These are phyloP conservation scores for Eubucco bourcierii DNA, from an alignment of 2,113 vertebrate genomes.

Conservation along the genomic window DNA sequence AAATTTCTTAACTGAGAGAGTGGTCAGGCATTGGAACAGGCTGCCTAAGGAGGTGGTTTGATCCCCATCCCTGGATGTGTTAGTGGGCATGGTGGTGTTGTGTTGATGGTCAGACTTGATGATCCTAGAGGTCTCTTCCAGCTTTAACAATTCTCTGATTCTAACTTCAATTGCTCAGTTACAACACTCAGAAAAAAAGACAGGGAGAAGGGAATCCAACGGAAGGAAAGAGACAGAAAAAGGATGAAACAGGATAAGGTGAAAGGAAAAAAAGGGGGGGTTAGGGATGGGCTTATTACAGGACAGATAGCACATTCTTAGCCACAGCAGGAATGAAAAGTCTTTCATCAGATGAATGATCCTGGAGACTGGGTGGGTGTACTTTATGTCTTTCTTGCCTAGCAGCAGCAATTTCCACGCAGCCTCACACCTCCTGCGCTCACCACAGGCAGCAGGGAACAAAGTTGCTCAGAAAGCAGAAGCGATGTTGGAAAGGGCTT, in stretches of 20 bases:
- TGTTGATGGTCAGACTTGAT: too few relatives aligned
- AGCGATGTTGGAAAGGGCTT: not conserved
- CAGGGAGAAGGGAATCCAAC: not conserved
- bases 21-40: too few relatives aligned
- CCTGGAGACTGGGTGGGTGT: slow-evolving; percentile 10
- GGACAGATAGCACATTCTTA: slow-evolving; percentile 29
- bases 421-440: slow-evolving; percentile 6
- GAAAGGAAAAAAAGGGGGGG: not conserved
- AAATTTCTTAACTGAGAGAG: too few relatives aligned
- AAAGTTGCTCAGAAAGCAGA: not conserved
- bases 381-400: slow-evolving; percentile 13
- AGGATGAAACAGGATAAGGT: not conserved
- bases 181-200: not conserved
- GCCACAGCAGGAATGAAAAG: not conserved
- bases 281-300: not conserved
- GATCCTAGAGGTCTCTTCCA: too few relatives aligned
- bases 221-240: not conserved
- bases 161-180: not conserved
- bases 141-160: not conserved
- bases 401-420: slow-evolving; percentile 2
- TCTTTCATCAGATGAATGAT: slow-evolving; percentile 8
- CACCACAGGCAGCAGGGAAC: slow-evolving; percentile 1
- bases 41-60: too few relatives aligned
- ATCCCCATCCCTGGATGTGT: too few relatives aligned
- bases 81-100: too few relatives aligned